Evolutionary conservation across 2,888 invertebrate genomes (phyloP).

Genomic region (Stenolophus ochropezus): DNA sequence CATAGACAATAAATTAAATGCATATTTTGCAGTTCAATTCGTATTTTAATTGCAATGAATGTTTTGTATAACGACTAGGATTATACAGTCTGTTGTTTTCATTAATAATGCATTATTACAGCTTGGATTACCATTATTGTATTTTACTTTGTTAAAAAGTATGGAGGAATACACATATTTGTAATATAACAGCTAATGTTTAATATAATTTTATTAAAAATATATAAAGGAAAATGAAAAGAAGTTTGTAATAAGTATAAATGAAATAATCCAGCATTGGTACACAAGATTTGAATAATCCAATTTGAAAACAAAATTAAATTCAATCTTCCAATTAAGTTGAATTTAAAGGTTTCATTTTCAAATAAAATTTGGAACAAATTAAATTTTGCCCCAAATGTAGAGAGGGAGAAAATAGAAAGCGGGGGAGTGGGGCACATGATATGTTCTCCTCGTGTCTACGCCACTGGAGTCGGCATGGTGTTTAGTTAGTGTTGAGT

Average conservation of each 20-base stretch:
- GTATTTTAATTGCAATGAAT: not conserved
- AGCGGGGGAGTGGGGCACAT: not conserved
- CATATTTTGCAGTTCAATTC: not conserved
- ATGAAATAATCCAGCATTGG: not conserved
- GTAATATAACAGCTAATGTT: not conserved
- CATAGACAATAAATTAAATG: not conserved
- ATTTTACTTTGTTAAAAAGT: not conserved
- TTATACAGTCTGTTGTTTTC: not conserved
- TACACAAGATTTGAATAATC: conserved; percentile 24
- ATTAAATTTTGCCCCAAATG: conserved; percentile 7
- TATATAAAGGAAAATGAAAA: not conserved
- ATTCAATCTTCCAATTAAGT: conserved; percentile 5
- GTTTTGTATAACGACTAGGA: not conserved
- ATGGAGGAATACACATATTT: not conserved
- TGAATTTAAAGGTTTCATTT: conserved; percentile 8
- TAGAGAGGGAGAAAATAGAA: conserved; percentile 26
- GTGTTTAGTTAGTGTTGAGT: conserved; percentile 23
- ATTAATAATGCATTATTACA: not conserved
- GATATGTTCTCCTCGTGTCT: not conserved
- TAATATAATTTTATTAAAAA: no score
- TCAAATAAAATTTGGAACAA: conserved; percentile 14
- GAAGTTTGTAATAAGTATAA: conserved; percentile 9
- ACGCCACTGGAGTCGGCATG: conserved; percentile 32
- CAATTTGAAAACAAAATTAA: conserved; percentile 11
- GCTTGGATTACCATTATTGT: not conserved